Conservation (phyloP, 2,888 invertebrate genomes). For the Galeopsomyia nigrocyanea region DNA sequence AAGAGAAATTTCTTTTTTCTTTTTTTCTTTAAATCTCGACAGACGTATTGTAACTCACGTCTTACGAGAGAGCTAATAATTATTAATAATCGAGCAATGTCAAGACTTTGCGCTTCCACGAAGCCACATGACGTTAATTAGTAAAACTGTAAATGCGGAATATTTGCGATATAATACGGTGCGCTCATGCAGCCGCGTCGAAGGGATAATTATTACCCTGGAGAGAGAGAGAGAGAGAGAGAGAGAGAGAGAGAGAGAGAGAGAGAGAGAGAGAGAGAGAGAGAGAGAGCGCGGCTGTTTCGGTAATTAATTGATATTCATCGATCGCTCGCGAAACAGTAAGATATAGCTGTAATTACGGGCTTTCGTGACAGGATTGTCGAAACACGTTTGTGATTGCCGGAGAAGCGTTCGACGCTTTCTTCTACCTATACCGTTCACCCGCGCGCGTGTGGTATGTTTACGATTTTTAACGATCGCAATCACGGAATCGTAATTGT, state of each 20-base stretch:
- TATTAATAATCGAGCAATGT: too few species aligned
- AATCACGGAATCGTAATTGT: too few species aligned
- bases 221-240: slow-evolving; percentile 2
- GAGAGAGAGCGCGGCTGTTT: slow-evolving; percentile 40
- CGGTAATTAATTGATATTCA: slow-evolving; percentile 49
- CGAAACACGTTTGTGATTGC: slow-evolving; percentile 3
- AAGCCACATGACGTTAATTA: slow-evolving; percentile 27
- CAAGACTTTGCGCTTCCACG: not conserved
- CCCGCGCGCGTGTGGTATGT: too few species aligned
- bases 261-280: not conserved
- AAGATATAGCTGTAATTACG: slow-evolving; percentile 32
- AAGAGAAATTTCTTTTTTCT: too few species aligned
- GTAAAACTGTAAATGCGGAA: slow-evolving; percentile 35
- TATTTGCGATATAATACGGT: slow-evolving; percentile 33
- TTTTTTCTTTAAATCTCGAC: not conserved
- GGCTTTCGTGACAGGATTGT: slow-evolving; percentile 43
- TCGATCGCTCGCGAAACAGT: slow-evolving; percentile 34
- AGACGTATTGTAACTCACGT: too few species aligned
- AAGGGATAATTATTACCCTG: slow-evolving; percentile 45
- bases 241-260: not conserved
- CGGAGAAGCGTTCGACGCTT: too few species aligned
- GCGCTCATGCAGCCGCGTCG: slow-evolving; percentile 28
- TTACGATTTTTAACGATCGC: too few species aligned
- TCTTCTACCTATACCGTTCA: too few species aligned
- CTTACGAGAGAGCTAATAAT: too few species aligned